phyloP scores from a whole-genome alignment of 1,140 invertebrate genomes.

The Radopholus similis region DNA sequence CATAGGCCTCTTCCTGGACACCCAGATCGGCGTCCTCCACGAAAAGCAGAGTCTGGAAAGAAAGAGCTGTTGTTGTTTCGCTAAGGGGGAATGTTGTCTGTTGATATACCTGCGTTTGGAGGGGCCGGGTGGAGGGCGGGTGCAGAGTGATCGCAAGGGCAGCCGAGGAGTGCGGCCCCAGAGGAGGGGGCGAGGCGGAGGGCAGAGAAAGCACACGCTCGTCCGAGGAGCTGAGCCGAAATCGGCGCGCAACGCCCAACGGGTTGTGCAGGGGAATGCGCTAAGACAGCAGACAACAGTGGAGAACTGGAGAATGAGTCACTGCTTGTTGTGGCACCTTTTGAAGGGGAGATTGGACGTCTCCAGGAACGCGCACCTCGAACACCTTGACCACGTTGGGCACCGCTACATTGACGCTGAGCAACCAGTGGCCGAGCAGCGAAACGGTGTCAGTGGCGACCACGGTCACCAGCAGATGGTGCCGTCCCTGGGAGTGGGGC shows the following conservation, averaged over 20 bases:
- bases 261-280: constrained; percentile 32
- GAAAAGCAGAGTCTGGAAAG: constrained; percentile 37
- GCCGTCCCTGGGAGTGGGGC: constrained; percentile 14
- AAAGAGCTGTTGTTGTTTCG: constrained; percentile 8
- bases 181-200: constrained; percentile 10
- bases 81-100: background rate
- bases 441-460: constrained; percentile 26
- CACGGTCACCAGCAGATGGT: constrained; percentile 36
- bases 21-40: constrained; percentile 38
- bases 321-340: constrained; percentile 18
- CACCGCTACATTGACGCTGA: constrained; percentile 22
- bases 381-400: constrained; percentile 48
- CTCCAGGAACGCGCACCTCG: constrained; percentile 28
- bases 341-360: background rate
- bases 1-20: constrained; percentile 38
- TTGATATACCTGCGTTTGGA: background rate
- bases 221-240: constrained; percentile 36
- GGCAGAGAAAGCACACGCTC: constrained; percentile 25
- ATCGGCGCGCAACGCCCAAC: constrained; percentile 32
- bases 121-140: background rate
- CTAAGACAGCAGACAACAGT: constrained; percentile 22
- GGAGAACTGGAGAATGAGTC: background rate
- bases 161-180: background rate
- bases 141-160: background rate
- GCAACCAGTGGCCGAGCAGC: constrained; percentile 36